These are phyloP conservation scores for Misgurnus mizolepis DNA, from an alignment of 2,113 vertebrate genomes.

Conservation along the genomic window DNA sequence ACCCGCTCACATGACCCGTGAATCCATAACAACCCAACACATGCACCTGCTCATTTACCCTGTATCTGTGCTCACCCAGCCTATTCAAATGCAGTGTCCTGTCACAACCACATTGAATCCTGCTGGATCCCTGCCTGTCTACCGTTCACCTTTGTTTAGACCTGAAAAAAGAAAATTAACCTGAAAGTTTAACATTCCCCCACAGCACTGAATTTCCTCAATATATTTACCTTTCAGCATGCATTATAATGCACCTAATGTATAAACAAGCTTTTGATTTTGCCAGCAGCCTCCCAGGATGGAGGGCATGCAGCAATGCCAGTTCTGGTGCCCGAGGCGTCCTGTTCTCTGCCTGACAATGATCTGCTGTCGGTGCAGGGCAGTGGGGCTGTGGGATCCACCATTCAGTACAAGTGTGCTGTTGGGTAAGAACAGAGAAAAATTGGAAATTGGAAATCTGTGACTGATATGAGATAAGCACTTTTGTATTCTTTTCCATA, in stretches of 20 bases:
- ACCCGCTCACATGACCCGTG: slow-evolving; percentile 18
- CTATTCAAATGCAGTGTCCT: neutral
- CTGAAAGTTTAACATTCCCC: too few relatives aligned
- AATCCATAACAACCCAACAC: slow-evolving; percentile 1
- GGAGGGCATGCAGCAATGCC: slow-evolving; percentile 2
- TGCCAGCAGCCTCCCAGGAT: slow-evolving; percentile 24
- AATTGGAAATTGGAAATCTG: slow-evolving; percentile 51
- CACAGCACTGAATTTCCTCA: too few relatives aligned
- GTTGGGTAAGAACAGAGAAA: slow-evolving; percentile 70
- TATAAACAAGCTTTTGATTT: neutral
- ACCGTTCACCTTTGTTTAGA: too few relatives aligned
- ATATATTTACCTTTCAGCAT: too few relatives aligned
- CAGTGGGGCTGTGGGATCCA: slow-evolving; percentile 61
- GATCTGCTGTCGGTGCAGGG: slow-evolving; percentile 70
- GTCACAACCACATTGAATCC: too few relatives aligned
- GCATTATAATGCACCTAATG: too few relatives aligned
- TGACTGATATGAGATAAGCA: neutral
- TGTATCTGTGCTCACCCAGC: neutral
- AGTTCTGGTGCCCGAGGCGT: slow-evolving; percentile 31
- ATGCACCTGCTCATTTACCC: slow-evolving; percentile 34
- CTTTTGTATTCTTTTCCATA: slow-evolving; percentile 33
- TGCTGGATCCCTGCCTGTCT: too few relatives aligned
- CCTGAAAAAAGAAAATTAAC: too few relatives aligned
- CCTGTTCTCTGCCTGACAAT: slow-evolving; percentile 69
- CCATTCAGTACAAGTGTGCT: slow-evolving; percentile 73